Evolutionary conservation across 2,888 invertebrate genomes (phyloP).

Genomic region (Drosophila limbata): DNA sequence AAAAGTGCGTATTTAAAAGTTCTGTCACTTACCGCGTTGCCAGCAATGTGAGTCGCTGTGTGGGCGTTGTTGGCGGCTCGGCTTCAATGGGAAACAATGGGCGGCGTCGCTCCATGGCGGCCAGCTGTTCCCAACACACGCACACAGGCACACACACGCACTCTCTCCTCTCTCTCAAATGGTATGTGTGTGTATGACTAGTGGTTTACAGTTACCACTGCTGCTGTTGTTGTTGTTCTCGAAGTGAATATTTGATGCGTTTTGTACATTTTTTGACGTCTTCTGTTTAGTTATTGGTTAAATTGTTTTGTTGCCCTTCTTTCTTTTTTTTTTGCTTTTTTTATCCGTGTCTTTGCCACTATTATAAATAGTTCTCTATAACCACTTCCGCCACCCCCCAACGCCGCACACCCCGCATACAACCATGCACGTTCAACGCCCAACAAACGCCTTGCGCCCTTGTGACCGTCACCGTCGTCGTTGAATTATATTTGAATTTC

Average conservation of each 20-base stretch:
- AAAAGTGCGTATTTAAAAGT: constrained; percentile 6
- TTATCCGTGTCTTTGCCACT: constrained; percentile 23
- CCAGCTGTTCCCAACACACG: constrained; percentile 41
- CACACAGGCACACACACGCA: constrained; percentile 2
- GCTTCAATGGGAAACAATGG: constrained; percentile 81
- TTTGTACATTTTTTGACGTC: constrained; percentile 66
- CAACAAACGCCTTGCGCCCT: constrained; percentile 30
- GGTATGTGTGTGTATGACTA: constrained; percentile 22
- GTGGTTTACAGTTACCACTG: constrained; percentile 36
- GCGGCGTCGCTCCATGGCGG: constrained; percentile 62
- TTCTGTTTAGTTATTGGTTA: constrained; percentile 22
- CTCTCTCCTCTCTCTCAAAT: background rate
- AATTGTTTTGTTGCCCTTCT: constrained; percentile 37
- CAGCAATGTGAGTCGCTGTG: constrained; percentile 69
- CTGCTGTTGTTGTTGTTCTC: constrained; percentile 29
- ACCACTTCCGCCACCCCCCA: constrained; percentile 67
- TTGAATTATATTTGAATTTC: constrained; percentile 10
- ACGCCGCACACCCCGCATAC: constrained; percentile 8
- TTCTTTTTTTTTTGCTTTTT: constrained; percentile 1
- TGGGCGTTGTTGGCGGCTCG: constrained; percentile 62
- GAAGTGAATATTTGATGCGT: constrained; percentile 69
- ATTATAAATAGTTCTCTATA: constrained; percentile 63
- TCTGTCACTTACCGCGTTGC: constrained; percentile 66
- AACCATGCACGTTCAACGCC: background rate
- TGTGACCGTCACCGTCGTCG: constrained; percentile 11